Evolutionary conservation across 2,797 vertebrate genomes (phyloP).

Genomic region (Cichlasoma orientale): DNA sequence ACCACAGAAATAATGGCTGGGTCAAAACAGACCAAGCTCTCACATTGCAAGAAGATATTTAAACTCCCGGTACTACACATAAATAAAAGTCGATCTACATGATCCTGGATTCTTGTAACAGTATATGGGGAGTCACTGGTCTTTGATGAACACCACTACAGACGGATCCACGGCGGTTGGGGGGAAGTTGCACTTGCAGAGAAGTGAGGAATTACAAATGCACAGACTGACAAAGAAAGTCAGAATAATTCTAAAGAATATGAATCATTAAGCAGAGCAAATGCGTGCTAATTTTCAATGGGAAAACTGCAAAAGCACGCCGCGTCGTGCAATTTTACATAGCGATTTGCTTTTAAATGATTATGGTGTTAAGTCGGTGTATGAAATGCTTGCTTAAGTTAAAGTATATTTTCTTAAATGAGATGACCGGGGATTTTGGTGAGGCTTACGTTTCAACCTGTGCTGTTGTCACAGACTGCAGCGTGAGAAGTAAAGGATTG

Average conservation of each 20-base stretch:
- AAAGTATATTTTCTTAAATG: constrained; percentile 25
- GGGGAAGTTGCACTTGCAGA: constrained; percentile 26
- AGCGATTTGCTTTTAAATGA: constrained; percentile 53
- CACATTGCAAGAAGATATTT: constrained; percentile 58
- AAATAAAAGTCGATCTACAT: constrained; percentile 75
- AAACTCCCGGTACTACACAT: constrained; percentile 59
- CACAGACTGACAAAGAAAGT: constrained; percentile 51
- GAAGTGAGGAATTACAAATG: constrained; percentile 52
- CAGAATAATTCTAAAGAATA: constrained; percentile 51
- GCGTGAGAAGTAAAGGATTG: constrained; percentile 52
- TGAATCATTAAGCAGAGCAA: constrained; percentile 72
- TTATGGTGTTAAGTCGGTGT: constrained; percentile 26
- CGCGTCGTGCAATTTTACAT: neutral
- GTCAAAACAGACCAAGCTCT: constrained; percentile 70
- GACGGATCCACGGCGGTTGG: constrained; percentile 52
- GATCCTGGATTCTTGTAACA: constrained; percentile 63
- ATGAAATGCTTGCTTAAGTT: constrained; percentile 21
- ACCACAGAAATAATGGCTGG: constrained; percentile 64
- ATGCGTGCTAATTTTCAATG: constrained; percentile 64
- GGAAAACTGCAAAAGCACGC: constrained; percentile 45
- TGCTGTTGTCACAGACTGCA: constrained; percentile 53
- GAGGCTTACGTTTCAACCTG: constrained; percentile 53
- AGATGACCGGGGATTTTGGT: constrained; percentile 42
- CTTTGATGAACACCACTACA: constrained; percentile 70
- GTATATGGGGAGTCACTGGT: constrained; percentile 65